These are phyloP conservation scores for Myripristis jacobus DNA, from an alignment of 2,797 vertebrate genomes.

Conservation along the genomic window DNA sequence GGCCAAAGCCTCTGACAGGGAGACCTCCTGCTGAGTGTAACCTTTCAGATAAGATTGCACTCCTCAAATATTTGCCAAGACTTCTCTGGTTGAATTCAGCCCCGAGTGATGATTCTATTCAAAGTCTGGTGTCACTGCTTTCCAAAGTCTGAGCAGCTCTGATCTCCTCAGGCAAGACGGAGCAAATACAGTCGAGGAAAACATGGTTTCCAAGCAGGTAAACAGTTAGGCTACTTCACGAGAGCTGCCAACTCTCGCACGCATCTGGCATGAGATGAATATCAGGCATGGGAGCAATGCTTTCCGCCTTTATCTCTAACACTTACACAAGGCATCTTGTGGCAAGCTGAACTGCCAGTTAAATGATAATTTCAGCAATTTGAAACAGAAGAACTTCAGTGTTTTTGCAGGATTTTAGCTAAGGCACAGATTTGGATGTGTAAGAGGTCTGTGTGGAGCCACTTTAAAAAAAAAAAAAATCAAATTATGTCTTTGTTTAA, in stretches of 20 bases:
- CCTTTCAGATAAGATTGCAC: slow-evolving; percentile 47
- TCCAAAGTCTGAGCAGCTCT: slow-evolving; percentile 15
- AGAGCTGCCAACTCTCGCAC: slow-evolving; percentile 48
- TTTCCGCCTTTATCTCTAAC: slow-evolving; percentile 19
- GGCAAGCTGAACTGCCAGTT: background rate
- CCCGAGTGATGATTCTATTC: slow-evolving; percentile 37
- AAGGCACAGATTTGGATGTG: background rate
- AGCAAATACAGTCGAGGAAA: slow-evolving; percentile 59
- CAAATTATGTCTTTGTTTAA: background rate
- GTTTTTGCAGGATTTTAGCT: background rate
- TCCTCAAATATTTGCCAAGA: slow-evolving; percentile 50
- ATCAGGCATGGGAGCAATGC: slow-evolving; percentile 23
- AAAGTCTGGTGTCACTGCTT: slow-evolving; percentile 25
- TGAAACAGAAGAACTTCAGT: too few relatives aligned
- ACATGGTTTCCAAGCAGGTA: slow-evolving; percentile 73
- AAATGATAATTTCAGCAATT: background rate
- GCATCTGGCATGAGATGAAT: slow-evolving; percentile 40
- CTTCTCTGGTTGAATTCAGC: slow-evolving; percentile 33
- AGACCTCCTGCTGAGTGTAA: slow-evolving; percentile 48
- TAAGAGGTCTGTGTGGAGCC: background rate
- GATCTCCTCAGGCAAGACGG: slow-evolving; percentile 58
- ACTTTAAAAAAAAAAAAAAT: too few relatives aligned
- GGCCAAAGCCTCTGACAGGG: slow-evolving; percentile 23
- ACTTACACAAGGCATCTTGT: slow-evolving; percentile 1
- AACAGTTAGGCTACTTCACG: slow-evolving; percentile 58